phyloP scores from a whole-genome alignment of 2,113 vertebrate genomes.

The Protobothrops flavoviridis region DNA sequence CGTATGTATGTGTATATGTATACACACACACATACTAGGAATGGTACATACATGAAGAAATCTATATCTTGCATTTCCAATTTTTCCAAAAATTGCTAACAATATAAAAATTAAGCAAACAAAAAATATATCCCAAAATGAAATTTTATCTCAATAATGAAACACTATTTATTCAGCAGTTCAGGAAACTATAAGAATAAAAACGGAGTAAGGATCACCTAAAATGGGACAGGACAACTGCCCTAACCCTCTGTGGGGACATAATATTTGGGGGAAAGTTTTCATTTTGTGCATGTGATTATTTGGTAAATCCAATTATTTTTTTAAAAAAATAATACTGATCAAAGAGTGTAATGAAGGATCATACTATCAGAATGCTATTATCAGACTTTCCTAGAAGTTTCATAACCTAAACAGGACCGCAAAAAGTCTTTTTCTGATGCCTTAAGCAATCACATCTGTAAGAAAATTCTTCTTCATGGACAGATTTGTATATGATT shows the following conservation, averaged over 20 bases:
- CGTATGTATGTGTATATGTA: fast-evolving
- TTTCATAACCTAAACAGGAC: not conserved
- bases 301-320: not conserved
- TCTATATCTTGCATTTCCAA: not conserved
- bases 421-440: not conserved
- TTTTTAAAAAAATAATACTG: not conserved
- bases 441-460: not conserved
- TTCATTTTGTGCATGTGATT: not conserved
- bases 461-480: not conserved
- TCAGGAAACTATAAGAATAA: not conserved
- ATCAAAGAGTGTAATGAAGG: not conserved
- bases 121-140: not conserved
- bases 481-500: not conserved
- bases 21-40: too few species aligned
- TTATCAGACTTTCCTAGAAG: not conserved
- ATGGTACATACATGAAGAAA: not conserved
- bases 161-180: not conserved
- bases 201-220: not conserved
- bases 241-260: not conserved
- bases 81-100: not conserved
- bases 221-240: not conserved
- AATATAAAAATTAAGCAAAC: not conserved
- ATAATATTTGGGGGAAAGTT: not conserved
- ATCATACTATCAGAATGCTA: not conserved
- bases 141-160: not conserved